These are phyloP conservation scores for Tipula confusa DNA, from an alignment of 2,888 invertebrate species.

Conservation along the genomic window DNA sequence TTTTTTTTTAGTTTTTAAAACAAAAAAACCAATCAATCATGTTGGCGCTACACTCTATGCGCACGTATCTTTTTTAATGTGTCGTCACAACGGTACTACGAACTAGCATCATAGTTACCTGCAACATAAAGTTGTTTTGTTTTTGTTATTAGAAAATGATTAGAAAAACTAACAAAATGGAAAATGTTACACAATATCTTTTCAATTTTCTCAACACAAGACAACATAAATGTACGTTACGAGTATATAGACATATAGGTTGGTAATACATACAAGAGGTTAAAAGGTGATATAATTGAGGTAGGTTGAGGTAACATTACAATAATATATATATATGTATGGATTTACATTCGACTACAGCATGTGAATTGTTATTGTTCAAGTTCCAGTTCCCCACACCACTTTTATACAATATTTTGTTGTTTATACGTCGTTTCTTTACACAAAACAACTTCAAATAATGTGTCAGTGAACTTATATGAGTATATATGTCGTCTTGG, in stretches of 20 bases:
- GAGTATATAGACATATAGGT: neutral
- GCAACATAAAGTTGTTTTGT: no score
- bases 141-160: no score
- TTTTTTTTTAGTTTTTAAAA: neutral
- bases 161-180: neutral
- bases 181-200: neutral
- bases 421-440: neutral
- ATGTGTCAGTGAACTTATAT: neutral
- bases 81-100: neutral
- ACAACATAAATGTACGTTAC: neutral
- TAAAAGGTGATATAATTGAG: neutral
- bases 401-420: neutral
- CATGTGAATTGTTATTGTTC: slow-evolving; percentile 9
- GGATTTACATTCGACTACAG: neutral
- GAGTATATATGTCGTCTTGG: neutral
- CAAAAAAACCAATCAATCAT: neutral
- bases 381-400: neutral
- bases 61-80: neutral
- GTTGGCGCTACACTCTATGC: neutral
- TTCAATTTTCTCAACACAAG: neutral
- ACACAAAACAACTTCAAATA: neutral
- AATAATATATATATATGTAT: neutral
- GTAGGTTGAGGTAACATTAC: neutral
- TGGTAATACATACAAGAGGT: neutral
- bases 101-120: neutral